A percentile compares a stretch with the other conserved stretches of the same genome.
phyloP scores from a whole-genome alignment of 2,113 vertebrate genomes.

The Pelobates fuscus region DNA sequence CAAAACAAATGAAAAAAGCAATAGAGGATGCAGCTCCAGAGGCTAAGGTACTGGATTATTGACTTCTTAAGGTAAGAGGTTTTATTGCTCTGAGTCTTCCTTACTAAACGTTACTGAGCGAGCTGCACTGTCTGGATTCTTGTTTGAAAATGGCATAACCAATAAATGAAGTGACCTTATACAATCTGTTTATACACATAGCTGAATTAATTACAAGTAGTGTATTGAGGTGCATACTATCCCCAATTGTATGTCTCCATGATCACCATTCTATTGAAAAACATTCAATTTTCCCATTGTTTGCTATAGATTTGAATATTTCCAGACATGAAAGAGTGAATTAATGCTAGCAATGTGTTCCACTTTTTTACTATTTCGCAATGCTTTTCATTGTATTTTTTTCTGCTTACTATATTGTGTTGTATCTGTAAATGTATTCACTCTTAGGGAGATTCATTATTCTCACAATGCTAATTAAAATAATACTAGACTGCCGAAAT shows the following conservation, averaged over 20 bases:
- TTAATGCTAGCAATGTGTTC: not conserved
- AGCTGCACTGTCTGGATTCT: slow-evolving; percentile 25
- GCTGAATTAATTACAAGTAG: slow-evolving; percentile 19
- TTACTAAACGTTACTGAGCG: slow-evolving; percentile 13
- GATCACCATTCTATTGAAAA: not conserved
- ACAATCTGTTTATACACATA: slow-evolving; percentile 4
- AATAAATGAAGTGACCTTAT: slow-evolving; percentile 19
- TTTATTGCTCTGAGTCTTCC: slow-evolving; percentile 23
- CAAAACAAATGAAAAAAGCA: slow-evolving; percentile 34
- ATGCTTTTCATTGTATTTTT: not conserved
- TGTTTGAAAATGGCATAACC: slow-evolving; percentile 5
- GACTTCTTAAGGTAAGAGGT: slow-evolving; percentile 23
- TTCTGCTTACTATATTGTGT: not conserved
- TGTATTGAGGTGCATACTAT: slow-evolving; percentile 1
- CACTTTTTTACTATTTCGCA: not conserved
- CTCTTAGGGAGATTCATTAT: slow-evolving; percentile 34
- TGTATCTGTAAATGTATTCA: slow-evolving; percentile 11
- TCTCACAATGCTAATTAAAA: slow-evolving; percentile 30
- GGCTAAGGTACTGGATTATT: slow-evolving; percentile 35
- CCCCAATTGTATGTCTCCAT: not conserved
- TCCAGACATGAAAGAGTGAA: not conserved
- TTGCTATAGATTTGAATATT: not conserved
- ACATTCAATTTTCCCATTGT: too few relatives aligned
- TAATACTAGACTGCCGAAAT: too few relatives aligned
- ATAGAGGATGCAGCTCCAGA: slow-evolving; percentile 13